Conservation (phyloP, 2,888 invertebrate genomes). For the Zhengitettix transpicula region DNA sequence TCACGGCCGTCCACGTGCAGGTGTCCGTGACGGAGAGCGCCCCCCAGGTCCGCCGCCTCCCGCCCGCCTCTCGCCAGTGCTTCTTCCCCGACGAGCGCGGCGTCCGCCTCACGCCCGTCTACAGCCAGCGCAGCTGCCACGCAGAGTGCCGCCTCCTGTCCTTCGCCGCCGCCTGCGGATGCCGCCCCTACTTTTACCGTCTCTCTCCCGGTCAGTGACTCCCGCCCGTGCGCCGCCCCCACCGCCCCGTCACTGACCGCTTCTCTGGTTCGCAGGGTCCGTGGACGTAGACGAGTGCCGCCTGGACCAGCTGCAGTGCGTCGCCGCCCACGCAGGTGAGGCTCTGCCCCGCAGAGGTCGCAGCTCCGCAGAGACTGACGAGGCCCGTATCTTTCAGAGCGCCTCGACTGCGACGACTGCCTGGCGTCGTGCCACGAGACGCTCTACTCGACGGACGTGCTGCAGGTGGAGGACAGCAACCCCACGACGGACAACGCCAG, state of each 20-base stretch:
- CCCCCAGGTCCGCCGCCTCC: neutral
- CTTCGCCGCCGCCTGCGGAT: neutral
- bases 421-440: neutral
- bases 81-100: neutral
- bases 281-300: neutral
- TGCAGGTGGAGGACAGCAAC: neutral
- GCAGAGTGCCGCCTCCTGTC: neutral
- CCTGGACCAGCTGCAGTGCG: neutral
- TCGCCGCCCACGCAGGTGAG: neutral
- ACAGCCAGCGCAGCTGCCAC: neutral
- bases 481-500: neutral
- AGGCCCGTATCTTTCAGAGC: no score
- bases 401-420: neutral
- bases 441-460: neutral
- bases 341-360: no score
- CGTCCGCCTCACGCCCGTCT: neutral
- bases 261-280: no score
- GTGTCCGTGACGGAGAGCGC: neutral
- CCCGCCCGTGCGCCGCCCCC: no score
- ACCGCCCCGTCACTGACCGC: no score
- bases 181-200: neutral
- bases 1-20: neutral
- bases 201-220: neutral
- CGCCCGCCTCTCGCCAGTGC: neutral
- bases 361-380: no score